These are phyloP conservation scores for Hipparchia semele DNA, from an alignment of 2,888 invertebrate species.

Conservation along the genomic window DNA sequence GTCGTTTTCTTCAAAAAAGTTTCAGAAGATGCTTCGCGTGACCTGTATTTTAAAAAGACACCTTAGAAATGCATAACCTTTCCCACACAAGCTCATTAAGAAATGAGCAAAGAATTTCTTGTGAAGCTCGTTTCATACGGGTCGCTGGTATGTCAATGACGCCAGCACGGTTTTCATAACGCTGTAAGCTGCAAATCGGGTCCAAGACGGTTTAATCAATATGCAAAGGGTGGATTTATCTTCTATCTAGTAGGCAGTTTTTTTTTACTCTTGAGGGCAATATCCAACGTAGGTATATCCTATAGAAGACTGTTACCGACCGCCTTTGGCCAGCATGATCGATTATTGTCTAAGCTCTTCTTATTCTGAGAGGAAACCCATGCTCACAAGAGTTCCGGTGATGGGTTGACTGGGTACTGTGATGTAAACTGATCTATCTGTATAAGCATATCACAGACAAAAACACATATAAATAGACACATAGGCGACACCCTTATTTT, in stretches of 20 bases:
- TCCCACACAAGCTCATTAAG: slow-evolving; percentile 11
- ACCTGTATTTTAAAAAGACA: not conserved
- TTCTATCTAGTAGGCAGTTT: not conserved
- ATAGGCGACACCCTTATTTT: too few relatives aligned
- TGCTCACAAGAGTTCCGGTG: too few relatives aligned
- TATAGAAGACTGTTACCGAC: too few relatives aligned
- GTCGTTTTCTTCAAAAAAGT: not conserved
- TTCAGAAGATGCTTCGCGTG: not conserved
- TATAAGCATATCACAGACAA: too few relatives aligned
- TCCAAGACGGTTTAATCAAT: not conserved
- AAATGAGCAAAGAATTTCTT: slow-evolving; percentile 14
- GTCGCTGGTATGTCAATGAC: slow-evolving; percentile 11
- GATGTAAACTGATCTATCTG: too few relatives aligned
- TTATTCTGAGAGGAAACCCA: too few relatives aligned
- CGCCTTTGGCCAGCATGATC: too few relatives aligned
- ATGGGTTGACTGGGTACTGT: too few relatives aligned
- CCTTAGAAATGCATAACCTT: slow-evolving; percentile 3
- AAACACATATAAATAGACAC: too few relatives aligned
- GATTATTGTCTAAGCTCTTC: too few relatives aligned
- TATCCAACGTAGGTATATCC: too few relatives aligned
- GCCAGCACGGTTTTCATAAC: slow-evolving; percentile 2
- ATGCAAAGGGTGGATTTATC: not conserved
- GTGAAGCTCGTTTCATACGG: slow-evolving; percentile 3
- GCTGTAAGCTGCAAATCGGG: not conserved
- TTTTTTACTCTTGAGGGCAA: too few relatives aligned